phyloP scores from a whole-genome alignment of 2,797 vertebrate genomes.

The Sciurus carolinensis region DNA sequence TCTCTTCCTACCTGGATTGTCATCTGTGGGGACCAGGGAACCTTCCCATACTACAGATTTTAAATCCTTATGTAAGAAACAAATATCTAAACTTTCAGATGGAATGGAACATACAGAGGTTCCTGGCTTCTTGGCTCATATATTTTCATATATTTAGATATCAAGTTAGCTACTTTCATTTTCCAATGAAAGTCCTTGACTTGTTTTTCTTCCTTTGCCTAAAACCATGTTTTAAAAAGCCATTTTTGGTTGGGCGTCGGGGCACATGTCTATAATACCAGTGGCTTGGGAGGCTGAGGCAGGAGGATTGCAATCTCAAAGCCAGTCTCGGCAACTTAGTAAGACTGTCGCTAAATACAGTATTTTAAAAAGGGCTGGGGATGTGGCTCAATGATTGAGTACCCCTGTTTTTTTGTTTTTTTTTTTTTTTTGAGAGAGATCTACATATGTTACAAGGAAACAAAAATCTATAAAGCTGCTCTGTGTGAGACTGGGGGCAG shows the following conservation, averaged over 20 bases:
- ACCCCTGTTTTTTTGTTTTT: too few relatives aligned
- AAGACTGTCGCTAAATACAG: too few relatives aligned
- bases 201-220: background rate
- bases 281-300: too few relatives aligned
- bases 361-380: too few relatives aligned
- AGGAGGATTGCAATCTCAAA: too few relatives aligned
- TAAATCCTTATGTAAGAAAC: background rate
- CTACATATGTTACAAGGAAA: background rate
- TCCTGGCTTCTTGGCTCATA: background rate
- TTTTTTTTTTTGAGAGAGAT: slow-evolving; percentile 11
- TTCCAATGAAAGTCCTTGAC: background rate
- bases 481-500: too few relatives aligned
- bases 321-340: too few relatives aligned
- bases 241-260: too few relatives aligned
- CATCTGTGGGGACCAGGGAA: background rate
- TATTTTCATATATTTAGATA: too few relatives aligned
- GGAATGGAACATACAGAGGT: background rate
- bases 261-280: too few relatives aligned
- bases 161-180: background rate
- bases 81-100: background rate
- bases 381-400: too few relatives aligned
- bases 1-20: background rate
- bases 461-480: background rate
- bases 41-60: background rate
- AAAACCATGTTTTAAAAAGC: background rate